Conservation (phyloP, 2,113 vertebrate species). For the Cacatua alba region DNA sequence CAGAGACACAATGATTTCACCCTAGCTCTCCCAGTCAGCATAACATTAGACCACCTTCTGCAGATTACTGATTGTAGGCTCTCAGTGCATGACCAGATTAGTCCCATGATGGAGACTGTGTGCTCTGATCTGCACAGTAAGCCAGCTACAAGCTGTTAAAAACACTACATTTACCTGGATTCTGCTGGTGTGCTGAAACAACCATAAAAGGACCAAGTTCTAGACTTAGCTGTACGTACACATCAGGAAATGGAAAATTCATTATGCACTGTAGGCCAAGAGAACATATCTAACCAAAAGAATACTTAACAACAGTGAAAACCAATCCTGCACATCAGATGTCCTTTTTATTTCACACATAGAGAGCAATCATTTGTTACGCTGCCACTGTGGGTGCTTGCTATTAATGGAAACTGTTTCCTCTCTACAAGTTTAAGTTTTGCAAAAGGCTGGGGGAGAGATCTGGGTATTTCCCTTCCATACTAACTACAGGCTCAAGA, state of each 20-base stretch:
- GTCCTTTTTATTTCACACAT: not conserved
- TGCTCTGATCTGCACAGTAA: not conserved
- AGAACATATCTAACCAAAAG: not conserved
- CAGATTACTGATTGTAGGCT: not conserved
- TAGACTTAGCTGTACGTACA: not conserved
- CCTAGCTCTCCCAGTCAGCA: not conserved
- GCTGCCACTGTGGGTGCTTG: not conserved
- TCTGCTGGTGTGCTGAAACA: not conserved
- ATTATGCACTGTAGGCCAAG: not conserved
- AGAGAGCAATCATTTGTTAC: not conserved
- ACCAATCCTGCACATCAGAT: not conserved
- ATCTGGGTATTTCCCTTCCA: not conserved
- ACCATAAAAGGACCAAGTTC: not conserved
- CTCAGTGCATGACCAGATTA: not conserved
- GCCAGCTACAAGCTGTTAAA: not conserved
- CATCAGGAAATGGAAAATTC: constrained; percentile 25
- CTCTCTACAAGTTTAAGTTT: not conserved
- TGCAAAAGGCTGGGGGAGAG: not conserved
- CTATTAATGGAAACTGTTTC: not conserved
- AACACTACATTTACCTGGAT: not conserved
- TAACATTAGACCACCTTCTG: not conserved
- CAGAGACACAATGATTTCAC: not conserved
- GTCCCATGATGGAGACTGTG: not conserved
- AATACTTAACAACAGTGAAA: not conserved
- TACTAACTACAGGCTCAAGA: not conserved